phyloP scores from a whole-genome alignment of 1,140 invertebrate species.

The Zaprionus capensis region DNA sequence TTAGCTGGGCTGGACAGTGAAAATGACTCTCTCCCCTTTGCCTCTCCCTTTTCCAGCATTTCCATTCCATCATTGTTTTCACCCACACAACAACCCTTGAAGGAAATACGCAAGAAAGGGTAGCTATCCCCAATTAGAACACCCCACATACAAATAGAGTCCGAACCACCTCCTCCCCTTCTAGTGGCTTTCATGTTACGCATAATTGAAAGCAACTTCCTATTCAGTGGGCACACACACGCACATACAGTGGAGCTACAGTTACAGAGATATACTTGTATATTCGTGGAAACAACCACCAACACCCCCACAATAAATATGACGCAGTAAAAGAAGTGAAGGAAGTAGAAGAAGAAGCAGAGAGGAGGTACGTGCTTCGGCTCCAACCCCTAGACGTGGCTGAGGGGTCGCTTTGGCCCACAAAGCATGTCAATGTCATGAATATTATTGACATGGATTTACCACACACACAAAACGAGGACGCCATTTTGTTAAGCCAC shows the following conservation, averaged over 20 bases:
- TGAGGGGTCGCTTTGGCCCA: constrained; percentile 52
- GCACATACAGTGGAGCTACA: constrained; percentile 1
- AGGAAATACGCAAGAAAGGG: constrained; percentile 18
- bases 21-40: neutral
- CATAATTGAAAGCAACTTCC: constrained; percentile 75
- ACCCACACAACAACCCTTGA: constrained; percentile 29
- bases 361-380: neutral
- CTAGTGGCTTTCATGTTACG: constrained; percentile 64
- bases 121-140: constrained; percentile 51
- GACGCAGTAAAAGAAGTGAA: constrained; percentile 2
- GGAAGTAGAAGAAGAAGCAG: neutral
- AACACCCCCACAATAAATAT: constrained; percentile 12
- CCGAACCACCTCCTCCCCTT: neutral
- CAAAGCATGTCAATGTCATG: constrained; percentile 80
- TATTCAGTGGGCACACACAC: constrained; percentile 57
- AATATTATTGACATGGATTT: constrained; percentile 81
- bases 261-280: neutral
- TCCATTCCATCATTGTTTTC: constrained; percentile 24
- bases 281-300: neutral
- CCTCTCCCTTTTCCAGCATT: neutral
- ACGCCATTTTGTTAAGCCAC: constrained; percentile 58
- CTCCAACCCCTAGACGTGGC: constrained; percentile 21
- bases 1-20: constrained; percentile 10
- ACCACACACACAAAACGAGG: constrained; percentile 17
- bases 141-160: constrained; percentile 37